phyloP scores from a whole-genome alignment of 2,113 vertebrate species.

The Leucopsar rothschildi region DNA sequence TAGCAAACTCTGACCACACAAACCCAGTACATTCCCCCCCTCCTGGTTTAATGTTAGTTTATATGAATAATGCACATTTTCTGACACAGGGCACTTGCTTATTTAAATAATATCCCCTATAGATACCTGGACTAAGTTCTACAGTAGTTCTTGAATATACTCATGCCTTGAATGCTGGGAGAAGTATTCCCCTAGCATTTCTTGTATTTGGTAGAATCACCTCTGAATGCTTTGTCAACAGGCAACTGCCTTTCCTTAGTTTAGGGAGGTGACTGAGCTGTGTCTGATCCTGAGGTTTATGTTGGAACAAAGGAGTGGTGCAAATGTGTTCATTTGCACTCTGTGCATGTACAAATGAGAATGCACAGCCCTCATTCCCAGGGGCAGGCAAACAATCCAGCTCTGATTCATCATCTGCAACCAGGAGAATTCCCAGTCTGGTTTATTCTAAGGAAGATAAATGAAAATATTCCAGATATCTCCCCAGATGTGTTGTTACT shows the following conservation, averaged over 20 bases:
- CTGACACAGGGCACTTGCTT: neutral
- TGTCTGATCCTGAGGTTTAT: neutral
- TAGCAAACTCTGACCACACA: neutral
- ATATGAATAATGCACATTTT: neutral
- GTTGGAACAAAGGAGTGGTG: neutral
- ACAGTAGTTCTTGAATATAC: neutral
- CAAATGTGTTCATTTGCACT: neutral
- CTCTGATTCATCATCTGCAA: neutral
- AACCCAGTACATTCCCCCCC: neutral
- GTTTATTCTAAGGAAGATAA: neutral
- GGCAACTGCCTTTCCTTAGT: neutral
- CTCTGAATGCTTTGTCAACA: neutral
- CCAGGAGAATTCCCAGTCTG: neutral
- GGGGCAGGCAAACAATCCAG: neutral
- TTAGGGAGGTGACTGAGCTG: neutral
- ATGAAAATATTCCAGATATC: neutral
- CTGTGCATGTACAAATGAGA: neutral
- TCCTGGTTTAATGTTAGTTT: neutral
- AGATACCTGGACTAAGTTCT: neutral
- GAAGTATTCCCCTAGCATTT: neutral
- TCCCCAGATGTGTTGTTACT: neutral
- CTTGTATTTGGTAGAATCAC: neutral
- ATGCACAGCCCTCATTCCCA: neutral
- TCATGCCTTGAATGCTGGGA: neutral
- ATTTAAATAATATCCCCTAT: neutral